Percentiles rank a stretch among this genome's conserved stretches.
These are phyloP conservation scores for Amphipoea oculea DNA, from an alignment of 2,888 invertebrate genomes.

Conservation along the genomic window DNA sequence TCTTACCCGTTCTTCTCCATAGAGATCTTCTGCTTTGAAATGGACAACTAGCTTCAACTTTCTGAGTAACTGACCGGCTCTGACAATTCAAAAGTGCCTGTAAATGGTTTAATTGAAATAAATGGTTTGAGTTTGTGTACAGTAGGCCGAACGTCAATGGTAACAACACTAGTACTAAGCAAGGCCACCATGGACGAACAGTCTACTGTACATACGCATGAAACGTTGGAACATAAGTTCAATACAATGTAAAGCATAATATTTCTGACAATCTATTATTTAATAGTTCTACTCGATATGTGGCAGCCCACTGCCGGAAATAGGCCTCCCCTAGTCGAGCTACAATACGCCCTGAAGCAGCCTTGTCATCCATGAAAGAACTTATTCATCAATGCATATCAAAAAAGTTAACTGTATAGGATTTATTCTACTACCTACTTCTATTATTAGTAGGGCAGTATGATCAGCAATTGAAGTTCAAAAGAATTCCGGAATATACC, in stretches of 20 bases:
- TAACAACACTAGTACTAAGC: neutral
- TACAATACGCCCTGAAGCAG: slow-evolving; percentile 13
- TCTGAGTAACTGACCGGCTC: too few relatives aligned
- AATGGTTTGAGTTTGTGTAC: too few relatives aligned
- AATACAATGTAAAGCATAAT: neutral
- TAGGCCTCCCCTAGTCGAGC: neutral
- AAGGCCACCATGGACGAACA: neutral
- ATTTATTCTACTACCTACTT: neutral
- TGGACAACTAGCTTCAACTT: too few relatives aligned
- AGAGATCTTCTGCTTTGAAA: too few relatives aligned
- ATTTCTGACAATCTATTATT: slow-evolving; percentile 5
- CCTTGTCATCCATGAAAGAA: slow-evolving; percentile 25
- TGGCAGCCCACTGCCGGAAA: slow-evolving; percentile 28
- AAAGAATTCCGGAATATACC: neutral
- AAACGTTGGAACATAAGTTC: neutral
- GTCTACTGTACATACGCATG: too few relatives aligned
- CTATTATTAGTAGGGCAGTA: neutral
- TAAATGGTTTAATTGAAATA: too few relatives aligned
- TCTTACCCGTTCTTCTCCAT: too few relatives aligned
- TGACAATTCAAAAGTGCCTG: too few relatives aligned
- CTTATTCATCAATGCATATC: slow-evolving; percentile 7
- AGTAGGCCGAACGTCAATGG: neutral
- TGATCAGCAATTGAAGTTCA: neutral
- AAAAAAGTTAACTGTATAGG: neutral
- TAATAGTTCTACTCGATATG: neutral